phyloP scores from a whole-genome alignment of 1,140 invertebrate species.

The Drosophila setifemur region DNA sequence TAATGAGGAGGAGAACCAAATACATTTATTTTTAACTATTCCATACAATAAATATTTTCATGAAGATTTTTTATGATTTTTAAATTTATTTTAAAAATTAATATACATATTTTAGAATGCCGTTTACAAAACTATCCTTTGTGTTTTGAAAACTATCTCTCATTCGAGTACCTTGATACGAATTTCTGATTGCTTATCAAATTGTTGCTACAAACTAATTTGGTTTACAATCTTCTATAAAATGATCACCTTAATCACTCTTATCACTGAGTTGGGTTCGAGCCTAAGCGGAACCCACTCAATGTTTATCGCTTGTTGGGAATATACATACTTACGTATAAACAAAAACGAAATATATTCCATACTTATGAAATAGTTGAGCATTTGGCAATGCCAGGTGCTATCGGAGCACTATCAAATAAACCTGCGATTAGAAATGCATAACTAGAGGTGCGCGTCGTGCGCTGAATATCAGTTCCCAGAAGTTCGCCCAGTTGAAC shows the following conservation, averaged over 20 bases:
- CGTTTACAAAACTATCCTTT: too few relatives aligned
- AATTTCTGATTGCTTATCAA: too few relatives aligned
- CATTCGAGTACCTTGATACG: too few relatives aligned
- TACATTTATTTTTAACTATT: too few relatives aligned
- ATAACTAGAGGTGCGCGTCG: background rate
- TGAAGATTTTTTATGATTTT: background rate
- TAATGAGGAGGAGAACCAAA: background rate
- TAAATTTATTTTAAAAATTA: background rate
- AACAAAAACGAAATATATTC: background rate
- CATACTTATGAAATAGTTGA: conserved; percentile 7
- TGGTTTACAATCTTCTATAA: background rate
- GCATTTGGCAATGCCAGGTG: background rate
- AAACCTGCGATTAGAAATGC: conserved; percentile 2
- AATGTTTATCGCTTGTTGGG: background rate
- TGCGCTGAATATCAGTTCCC: conserved; percentile 12
- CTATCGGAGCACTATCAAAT: background rate
- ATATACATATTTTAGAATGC: too few relatives aligned
- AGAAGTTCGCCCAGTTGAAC: conserved; percentile 1
- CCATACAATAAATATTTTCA: too few relatives aligned
- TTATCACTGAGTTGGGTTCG: background rate
- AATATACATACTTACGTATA: too few relatives aligned
- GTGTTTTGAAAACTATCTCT: too few relatives aligned
- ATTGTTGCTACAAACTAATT: background rate
- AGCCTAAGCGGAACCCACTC: too few relatives aligned
- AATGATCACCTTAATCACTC: background rate